Conservation (phyloP, 2,888 invertebrate genomes). For the Spilarctia lutea region DNA sequence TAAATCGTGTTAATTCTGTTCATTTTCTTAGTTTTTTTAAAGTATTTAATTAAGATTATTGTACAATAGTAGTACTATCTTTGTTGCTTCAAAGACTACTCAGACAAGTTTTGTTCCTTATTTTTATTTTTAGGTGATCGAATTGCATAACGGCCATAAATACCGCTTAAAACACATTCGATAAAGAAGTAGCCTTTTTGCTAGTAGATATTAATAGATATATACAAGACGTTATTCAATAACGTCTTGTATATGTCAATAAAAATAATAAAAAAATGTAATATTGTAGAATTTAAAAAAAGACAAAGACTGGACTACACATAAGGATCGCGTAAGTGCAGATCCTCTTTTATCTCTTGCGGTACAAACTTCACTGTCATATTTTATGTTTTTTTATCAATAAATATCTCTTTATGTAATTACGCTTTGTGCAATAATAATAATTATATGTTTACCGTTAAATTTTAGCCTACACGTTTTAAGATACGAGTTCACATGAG, state of each 20-base stretch:
- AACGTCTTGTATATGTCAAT: too few relatives aligned
- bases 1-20: background rate
- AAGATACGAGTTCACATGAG: conserved; percentile 24
- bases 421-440: conserved; percentile 62
- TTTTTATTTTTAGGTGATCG: background rate
- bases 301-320: conserved; percentile 61
- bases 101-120: background rate
- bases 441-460: conserved; percentile 56
- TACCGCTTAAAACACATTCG: background rate
- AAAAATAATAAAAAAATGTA: too few relatives aligned
- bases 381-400: conserved; percentile 80
- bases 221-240: too few relatives aligned
- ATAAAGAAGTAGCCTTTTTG: background rate
- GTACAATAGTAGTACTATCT: too few relatives aligned
- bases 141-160: background rate
- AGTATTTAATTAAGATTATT: background rate
- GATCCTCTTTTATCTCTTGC: conserved; percentile 79
- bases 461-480: conserved; percentile 43
- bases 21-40: background rate
- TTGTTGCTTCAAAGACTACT: background rate
- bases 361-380: conserved; percentile 71
- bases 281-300: background rate
- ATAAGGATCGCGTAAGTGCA: conserved; percentile 81
- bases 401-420: conserved; percentile 67
- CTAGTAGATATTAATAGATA: background rate